Percentiles rank a stretch among this genome's conserved stretches.
Conservation (phyloP, 2,888 invertebrate species). For the Magallana nippona region DNA sequence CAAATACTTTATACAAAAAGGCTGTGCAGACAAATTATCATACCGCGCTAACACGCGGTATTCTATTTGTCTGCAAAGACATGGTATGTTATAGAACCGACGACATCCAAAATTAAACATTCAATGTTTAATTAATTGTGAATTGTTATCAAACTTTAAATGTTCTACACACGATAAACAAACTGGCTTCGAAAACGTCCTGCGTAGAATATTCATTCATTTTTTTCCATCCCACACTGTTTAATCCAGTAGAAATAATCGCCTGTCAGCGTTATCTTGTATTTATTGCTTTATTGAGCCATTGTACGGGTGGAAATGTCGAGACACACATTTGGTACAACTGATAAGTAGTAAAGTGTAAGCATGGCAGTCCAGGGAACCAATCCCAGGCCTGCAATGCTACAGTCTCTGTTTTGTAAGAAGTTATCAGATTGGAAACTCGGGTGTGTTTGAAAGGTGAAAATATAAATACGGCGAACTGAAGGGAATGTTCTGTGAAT, state of each 20-base stretch:
- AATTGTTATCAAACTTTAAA: no score
- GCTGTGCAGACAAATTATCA: no score
- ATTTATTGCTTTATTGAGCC: constrained; percentile 18
- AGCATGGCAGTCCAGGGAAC: neutral
- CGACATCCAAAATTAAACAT: no score
- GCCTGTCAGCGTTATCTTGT: constrained; percentile 4
- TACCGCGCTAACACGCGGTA: no score
- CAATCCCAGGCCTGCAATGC: neutral
- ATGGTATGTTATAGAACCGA: no score
- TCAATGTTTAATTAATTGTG: no score
- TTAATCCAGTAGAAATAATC: constrained; percentile 17
- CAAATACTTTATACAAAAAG: no score
- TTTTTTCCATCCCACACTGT: constrained; percentile 25
- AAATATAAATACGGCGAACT: neutral
- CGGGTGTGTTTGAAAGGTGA: neutral
- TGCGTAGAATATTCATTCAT: neutral
- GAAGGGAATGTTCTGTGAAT: neutral
- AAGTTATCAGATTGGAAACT: constrained; percentile 8
- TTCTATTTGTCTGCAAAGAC: no score
- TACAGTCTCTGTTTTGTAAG: neutral
- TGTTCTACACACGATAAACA: no score
- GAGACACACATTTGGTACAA: neutral
- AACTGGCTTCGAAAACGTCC: no score
- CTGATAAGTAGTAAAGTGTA: constrained; percentile 5
- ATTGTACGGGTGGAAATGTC: constrained; percentile 8